Conservation (phyloP, 1,140 invertebrate species). For the Hyphantria cunea region DNA sequence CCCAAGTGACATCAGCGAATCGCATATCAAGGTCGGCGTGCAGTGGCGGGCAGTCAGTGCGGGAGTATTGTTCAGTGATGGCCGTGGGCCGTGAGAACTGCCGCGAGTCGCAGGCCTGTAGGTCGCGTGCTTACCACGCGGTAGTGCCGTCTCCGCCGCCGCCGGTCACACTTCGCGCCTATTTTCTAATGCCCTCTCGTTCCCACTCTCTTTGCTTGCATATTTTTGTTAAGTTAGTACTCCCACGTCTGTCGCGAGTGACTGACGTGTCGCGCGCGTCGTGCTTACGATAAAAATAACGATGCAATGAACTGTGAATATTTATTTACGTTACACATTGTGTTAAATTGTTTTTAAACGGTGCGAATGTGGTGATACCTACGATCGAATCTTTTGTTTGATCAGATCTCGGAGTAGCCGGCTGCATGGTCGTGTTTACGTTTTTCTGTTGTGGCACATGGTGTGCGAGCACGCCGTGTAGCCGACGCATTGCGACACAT, state of each 20-base stretch:
- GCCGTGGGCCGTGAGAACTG: neutral
- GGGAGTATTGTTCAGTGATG: neutral
- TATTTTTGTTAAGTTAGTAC: conserved; percentile 66
- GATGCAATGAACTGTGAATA: conserved; percentile 53
- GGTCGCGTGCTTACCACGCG: conserved; percentile 49
- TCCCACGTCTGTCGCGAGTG: conserved; percentile 57
- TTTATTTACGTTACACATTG: conserved; percentile 46
- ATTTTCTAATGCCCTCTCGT: conserved; percentile 55
- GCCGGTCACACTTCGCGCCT: conserved; percentile 35
- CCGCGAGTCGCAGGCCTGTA: conserved; percentile 7
- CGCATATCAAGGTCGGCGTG: conserved; percentile 10
- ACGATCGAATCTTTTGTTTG: conserved; percentile 25
- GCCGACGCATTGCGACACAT: conserved; percentile 46
- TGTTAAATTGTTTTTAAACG: conserved; percentile 34
- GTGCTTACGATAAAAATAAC: conserved; percentile 41
- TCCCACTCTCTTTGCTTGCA: conserved; percentile 60
- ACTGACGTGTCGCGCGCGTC: conserved; percentile 53
- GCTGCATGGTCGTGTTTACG: conserved; percentile 51
- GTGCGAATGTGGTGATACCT: conserved; percentile 27
- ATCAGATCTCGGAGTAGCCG: conserved; percentile 43
- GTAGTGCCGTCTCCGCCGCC: conserved; percentile 18
- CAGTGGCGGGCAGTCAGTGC: neutral
- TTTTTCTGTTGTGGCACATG: conserved; percentile 49
- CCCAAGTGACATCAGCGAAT: conserved; percentile 21
- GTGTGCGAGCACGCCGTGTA: conserved; percentile 32